Evolutionary conservation across 2,888 invertebrate genomes (phyloP).

Genomic region (Pseudanteris insignis): DNA sequence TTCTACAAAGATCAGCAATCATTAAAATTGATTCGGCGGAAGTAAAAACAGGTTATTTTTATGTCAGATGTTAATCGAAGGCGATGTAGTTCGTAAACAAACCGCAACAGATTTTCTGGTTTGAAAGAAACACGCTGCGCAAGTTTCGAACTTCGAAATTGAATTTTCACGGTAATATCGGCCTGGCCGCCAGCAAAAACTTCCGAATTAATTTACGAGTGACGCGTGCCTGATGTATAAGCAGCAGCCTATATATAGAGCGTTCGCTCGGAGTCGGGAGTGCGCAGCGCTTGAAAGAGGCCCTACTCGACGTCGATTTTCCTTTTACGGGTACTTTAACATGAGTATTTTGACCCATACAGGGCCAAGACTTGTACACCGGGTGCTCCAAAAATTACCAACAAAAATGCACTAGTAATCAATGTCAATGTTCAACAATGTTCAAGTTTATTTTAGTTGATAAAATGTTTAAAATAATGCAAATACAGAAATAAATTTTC

Average conservation of each 20-base stretch:
- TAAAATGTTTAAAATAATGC: too few species aligned
- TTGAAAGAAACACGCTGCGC: not conserved
- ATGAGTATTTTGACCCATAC: conserved; percentile 12
- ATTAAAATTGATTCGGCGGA: not conserved
- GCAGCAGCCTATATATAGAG: conserved; percentile 51
- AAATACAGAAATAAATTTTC: too few species aligned
- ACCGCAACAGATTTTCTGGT: too few species aligned
- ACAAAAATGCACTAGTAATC: too few species aligned
- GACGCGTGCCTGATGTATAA: conserved; percentile 58
- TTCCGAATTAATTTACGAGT: conserved; percentile 60
- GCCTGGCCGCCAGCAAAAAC: conserved; percentile 47
- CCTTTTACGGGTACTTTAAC: conserved; percentile 32
- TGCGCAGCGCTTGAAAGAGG: conserved; percentile 21
- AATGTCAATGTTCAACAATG: too few species aligned
- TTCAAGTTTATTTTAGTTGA: too few species aligned
- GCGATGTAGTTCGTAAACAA: too few species aligned
- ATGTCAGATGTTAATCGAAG: too few species aligned
- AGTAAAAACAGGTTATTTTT: too few species aligned
- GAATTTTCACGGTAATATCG: conserved; percentile 40
- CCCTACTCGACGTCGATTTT: conserved; percentile 23
- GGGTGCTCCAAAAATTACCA: conserved; percentile 11
- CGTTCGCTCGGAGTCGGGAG: conserved; percentile 16
- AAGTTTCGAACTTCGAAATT: conserved; percentile 10
- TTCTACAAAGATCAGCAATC: too few species aligned
- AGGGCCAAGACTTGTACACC: conserved; percentile 5